A percentile compares a stretch with the other conserved stretches of the same genome.
Evolutionary conservation across 2,113 vertebrate genomes (phyloP).

Genomic region (Semnornis frantzii): DNA sequence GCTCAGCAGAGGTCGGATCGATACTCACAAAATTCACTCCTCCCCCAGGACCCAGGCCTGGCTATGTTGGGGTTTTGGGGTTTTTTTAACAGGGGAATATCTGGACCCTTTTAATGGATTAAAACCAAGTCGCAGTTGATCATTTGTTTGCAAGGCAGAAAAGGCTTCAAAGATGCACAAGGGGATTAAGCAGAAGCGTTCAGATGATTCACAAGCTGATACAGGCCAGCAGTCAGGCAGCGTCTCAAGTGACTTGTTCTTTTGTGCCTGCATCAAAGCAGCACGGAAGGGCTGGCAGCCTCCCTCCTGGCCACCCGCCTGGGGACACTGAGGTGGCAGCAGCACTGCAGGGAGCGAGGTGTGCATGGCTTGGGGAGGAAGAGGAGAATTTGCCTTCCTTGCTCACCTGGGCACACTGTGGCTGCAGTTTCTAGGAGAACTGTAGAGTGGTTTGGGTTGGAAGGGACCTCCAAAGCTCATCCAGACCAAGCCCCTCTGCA

Average conservation of each 20-base stretch:
- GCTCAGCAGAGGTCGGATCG: neutral
- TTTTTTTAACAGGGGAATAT: constrained; percentile 22
- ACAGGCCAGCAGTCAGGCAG: constrained; percentile 44
- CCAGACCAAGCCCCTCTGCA: too few relatives aligned
- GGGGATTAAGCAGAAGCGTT: constrained; percentile 30
- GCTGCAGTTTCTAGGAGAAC: neutral
- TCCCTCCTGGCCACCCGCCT: neutral
- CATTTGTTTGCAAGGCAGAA: constrained; percentile 57
- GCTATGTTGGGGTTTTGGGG: neutral
- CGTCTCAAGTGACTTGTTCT: constrained; percentile 24
- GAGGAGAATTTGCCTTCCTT: neutral
- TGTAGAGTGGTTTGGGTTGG: too few relatives aligned
- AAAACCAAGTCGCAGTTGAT: constrained; percentile 59
- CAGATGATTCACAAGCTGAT: constrained; percentile 25
- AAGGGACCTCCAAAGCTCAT: too few relatives aligned
- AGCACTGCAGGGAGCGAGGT: neutral
- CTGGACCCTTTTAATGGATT: constrained; percentile 60
- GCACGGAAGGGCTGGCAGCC: neutral
- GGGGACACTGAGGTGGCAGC: neutral
- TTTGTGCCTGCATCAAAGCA: constrained; percentile 39
- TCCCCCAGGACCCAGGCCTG: neutral
- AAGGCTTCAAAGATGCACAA: constrained; percentile 54
- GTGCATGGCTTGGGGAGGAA: neutral
- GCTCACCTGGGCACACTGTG: fast-evolving
- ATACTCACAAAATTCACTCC: neutral